Conservation (phyloP, 2,113 vertebrate genomes). For the Oenanthe melanoleuca region DNA sequence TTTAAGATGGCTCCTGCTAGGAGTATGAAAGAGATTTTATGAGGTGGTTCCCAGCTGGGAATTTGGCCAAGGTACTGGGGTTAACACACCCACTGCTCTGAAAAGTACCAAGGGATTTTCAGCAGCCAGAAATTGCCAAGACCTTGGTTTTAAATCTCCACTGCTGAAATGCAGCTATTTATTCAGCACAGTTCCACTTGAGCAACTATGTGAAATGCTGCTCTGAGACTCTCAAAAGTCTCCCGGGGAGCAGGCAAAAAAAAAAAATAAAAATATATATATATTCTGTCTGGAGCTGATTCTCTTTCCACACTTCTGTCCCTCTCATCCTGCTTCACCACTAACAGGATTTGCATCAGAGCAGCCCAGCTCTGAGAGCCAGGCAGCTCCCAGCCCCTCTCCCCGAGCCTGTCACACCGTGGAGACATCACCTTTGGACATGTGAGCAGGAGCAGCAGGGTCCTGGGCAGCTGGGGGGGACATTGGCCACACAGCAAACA, state of each 20-base stretch:
- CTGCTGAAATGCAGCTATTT: constrained; percentile 53
- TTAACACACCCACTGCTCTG: constrained; percentile 29
- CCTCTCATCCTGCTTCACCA: constrained; percentile 7
- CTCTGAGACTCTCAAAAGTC: constrained; percentile 49
- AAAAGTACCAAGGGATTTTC: constrained; percentile 39
- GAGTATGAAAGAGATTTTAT: constrained; percentile 6
- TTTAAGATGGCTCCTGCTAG: background rate
- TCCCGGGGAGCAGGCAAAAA: constrained; percentile 18
- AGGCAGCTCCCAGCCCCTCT: background rate
- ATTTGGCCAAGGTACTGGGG: constrained; percentile 11
- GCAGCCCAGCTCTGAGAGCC: background rate
- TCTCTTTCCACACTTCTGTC: constrained; percentile 34
- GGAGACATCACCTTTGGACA: background rate
- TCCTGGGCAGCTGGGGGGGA: background rate
- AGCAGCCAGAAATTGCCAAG: constrained; percentile 24
- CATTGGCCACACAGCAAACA: background rate
- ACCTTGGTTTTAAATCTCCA: constrained; percentile 40
- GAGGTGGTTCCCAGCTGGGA: constrained; percentile 33
- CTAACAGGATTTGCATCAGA: constrained; percentile 36
- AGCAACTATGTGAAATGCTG: constrained; percentile 60
- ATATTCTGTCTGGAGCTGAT: constrained; percentile 48
- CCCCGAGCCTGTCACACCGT: background rate
- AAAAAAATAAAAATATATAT: constrained; percentile 19
- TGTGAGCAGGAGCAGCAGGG: background rate
- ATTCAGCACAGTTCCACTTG: constrained; percentile 54